These are phyloP conservation scores for Boloria euphrosyne DNA, from an alignment of 2,888 invertebrate species.

Conservation along the genomic window DNA sequence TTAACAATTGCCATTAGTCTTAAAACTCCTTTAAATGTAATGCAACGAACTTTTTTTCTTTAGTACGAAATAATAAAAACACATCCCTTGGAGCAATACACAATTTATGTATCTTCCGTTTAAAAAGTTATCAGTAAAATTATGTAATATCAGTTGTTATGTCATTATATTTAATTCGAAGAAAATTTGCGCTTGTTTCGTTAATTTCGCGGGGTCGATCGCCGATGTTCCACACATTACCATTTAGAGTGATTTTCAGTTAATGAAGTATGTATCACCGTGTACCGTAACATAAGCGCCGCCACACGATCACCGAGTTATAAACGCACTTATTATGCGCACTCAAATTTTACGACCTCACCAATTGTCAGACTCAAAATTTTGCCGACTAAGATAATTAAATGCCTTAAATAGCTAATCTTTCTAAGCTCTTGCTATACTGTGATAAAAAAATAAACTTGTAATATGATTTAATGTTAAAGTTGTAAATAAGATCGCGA, in stretches of 20 bases:
- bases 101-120: constrained; percentile 48
- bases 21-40: constrained; percentile 12
- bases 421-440: neutral
- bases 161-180: constrained; percentile 70
- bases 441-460: constrained; percentile 11
- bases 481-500: constrained; percentile 27
- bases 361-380: constrained; percentile 73
- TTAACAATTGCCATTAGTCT: constrained; percentile 4
- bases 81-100: constrained; percentile 27
- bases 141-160: constrained; percentile 63
- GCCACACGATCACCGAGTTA: constrained; percentile 59
- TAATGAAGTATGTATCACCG: constrained; percentile 70
- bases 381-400: constrained; percentile 67
- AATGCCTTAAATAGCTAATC: constrained; percentile 35
- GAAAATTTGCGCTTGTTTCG: constrained; percentile 68
- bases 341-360: constrained; percentile 80
- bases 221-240: constrained; percentile 58
- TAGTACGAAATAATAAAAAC: constrained; percentile 22
- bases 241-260: constrained; percentile 77
- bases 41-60: constrained; percentile 17
- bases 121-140: constrained; percentile 63
- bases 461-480: constrained; percentile 10
- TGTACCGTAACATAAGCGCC: constrained; percentile 57
- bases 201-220: constrained; percentile 61
- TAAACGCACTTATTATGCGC: constrained; percentile 78